Evolutionary conservation across 2,888 invertebrate genomes (phyloP).

Genomic region (Trypoxylon attenuatum): DNA sequence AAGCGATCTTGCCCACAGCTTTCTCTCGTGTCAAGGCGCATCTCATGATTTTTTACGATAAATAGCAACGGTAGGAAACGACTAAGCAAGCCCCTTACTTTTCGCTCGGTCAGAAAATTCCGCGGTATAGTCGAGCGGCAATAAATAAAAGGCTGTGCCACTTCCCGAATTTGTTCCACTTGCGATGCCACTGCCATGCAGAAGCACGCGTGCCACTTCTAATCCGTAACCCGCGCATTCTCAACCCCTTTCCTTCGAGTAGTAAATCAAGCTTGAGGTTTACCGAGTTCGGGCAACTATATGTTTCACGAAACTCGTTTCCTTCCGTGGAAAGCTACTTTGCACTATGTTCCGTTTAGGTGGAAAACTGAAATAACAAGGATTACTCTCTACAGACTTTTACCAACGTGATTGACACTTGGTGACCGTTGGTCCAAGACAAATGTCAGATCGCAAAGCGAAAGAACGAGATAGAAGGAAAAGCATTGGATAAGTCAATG

Average conservation of each 20-base stretch:
- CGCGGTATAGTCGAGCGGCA: too few relatives aligned
- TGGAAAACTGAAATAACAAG: slow-evolving; percentile 21
- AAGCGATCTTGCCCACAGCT: background rate
- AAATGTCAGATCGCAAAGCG: slow-evolving; percentile 15
- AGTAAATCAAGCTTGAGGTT: slow-evolving; percentile 29
- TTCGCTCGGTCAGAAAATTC: too few relatives aligned
- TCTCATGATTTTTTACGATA: background rate
- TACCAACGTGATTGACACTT: slow-evolving; percentile 37
- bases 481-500: too few relatives aligned
- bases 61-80: too few relatives aligned
- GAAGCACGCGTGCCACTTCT: slow-evolving; percentile 14
- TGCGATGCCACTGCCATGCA: background rate
- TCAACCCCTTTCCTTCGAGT: background rate
- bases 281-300: slow-evolving; percentile 16
- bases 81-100: too few relatives aligned
- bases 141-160: slow-evolving; percentile 3
- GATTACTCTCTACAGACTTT: slow-evolving; percentile 9
- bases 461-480: slow-evolving; percentile 10
- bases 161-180: slow-evolving; percentile 29
- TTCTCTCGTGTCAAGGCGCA: background rate
- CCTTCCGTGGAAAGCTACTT: slow-evolving; percentile 29
- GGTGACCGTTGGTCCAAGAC: slow-evolving; percentile 29
- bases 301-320: slow-evolving; percentile 14
- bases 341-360: slow-evolving; percentile 10
- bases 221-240: background rate